Percentiles rank a stretch among this genome's conserved stretches.
These are phyloP conservation scores for Clusia tigrina DNA, from an alignment of 2,888 invertebrate species.

Conservation along the genomic window DNA sequence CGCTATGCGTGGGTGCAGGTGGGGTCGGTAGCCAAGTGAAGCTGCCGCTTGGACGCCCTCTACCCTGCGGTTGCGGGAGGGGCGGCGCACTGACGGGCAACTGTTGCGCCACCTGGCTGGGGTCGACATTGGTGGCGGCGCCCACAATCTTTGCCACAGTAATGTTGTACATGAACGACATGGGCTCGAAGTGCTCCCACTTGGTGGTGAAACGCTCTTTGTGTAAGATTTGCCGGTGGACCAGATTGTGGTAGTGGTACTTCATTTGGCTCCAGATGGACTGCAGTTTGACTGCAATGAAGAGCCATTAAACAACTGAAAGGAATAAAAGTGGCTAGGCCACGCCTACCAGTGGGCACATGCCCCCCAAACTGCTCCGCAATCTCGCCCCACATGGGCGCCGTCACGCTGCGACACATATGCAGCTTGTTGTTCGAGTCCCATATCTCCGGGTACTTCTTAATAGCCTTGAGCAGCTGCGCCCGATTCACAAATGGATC, in stretches of 20 bases:
- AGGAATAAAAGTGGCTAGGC: not conserved
- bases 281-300: constrained; percentile 55
- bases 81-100: constrained; percentile 35
- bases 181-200: constrained; percentile 59
- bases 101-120: constrained; percentile 8
- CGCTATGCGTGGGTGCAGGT: constrained; percentile 10
- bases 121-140: constrained; percentile 38
- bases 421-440: constrained; percentile 59
- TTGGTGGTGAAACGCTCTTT: constrained; percentile 60
- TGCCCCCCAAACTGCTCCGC: constrained; percentile 60
- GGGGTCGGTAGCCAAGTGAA: constrained; percentile 53
- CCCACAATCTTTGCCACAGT: constrained; percentile 59
- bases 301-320: too few species aligned
- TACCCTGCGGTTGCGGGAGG: constrained; percentile 46
- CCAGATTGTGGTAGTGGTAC: constrained; percentile 58
- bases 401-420: constrained; percentile 60
- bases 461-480: constrained; percentile 57
- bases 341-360: constrained; percentile 58
- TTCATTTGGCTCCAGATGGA: constrained; percentile 62
- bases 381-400: constrained; percentile 61
- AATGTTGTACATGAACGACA: constrained; percentile 61
- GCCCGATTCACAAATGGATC: constrained; percentile 60
- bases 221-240: constrained; percentile 57
- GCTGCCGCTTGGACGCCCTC: constrained; percentile 58
- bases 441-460: constrained; percentile 60